These are phyloP conservation scores for Perca fluviatilis DNA, from an alignment of 2,113 vertebrate species.

Conservation along the genomic window DNA sequence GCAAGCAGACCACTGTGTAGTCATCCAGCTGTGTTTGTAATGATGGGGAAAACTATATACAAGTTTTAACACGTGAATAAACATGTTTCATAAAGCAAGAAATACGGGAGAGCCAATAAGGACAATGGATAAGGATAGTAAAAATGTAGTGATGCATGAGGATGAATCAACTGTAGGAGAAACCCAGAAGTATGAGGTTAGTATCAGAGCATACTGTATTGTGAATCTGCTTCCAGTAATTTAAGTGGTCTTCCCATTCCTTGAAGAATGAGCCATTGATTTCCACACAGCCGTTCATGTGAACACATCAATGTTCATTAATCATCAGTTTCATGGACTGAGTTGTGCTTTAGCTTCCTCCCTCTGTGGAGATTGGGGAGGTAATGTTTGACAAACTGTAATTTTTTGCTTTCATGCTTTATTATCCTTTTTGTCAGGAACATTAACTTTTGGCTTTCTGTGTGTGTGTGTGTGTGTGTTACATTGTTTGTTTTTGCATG, in stretches of 20 bases:
- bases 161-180: slow-evolving; percentile 15
- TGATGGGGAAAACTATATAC: no score
- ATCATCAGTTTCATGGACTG: slow-evolving; percentile 28
- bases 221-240: slow-evolving; percentile 35
- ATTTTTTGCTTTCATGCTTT: slow-evolving; percentile 51
- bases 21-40: not conserved
- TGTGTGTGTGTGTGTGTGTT: no score
- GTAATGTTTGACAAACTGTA: slow-evolving; percentile 44
- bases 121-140: no score
- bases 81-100: not conserved
- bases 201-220: not conserved
- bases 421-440: slow-evolving; percentile 35
- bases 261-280: slow-evolving; percentile 24
- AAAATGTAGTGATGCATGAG: not conserved
- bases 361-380: not conserved
- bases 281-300: slow-evolving; percentile 32
- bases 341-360: slow-evolving; percentile 7
- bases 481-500: not conserved
- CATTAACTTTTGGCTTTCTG: slow-evolving; percentile 37
- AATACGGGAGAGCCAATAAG: not conserved
- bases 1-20: no score
- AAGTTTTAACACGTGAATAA: not conserved
- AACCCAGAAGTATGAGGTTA: not conserved
- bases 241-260: not conserved
- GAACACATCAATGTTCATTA: slow-evolving; percentile 30